Evolutionary conservation across 2,888 invertebrate species (phyloP).

Genomic region (Strigamia maritima): DNA sequence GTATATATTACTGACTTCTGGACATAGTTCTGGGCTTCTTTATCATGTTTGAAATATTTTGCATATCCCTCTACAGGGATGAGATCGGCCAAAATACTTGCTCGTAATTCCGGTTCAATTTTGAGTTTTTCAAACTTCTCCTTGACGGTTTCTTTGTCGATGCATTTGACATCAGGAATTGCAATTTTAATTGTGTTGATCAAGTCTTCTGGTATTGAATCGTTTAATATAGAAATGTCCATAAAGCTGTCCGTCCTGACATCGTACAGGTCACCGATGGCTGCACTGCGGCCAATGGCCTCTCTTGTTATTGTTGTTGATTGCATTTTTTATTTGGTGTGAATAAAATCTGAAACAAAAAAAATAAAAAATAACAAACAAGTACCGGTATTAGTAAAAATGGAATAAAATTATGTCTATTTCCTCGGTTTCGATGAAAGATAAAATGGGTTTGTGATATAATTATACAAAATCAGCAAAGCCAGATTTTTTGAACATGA

Average conservation of each 20-base stretch:
- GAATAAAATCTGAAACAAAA: too few species aligned
- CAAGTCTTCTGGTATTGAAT: neutral
- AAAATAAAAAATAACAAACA: too few species aligned
- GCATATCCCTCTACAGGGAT: neutral
- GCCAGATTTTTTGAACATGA: too few species aligned
- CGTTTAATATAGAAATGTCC: neutral
- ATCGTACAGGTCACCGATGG: neutral
- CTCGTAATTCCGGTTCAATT: neutral
- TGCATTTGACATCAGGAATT: neutral
- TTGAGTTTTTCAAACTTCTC: conserved; percentile 5
- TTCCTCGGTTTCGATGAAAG: too few species aligned
- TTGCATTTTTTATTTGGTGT: too few species aligned
- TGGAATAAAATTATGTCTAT: too few species aligned
- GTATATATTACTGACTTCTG: neutral
- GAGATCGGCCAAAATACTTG: neutral
- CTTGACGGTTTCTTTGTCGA: neutral
- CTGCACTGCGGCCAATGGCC: neutral
- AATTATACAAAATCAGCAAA: too few species aligned
- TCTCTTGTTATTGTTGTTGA: too few species aligned
- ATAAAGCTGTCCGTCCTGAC: neutral
- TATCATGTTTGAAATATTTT: neutral
- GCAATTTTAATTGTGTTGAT: neutral
- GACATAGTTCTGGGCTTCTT: neutral
- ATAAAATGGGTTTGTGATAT: too few species aligned
- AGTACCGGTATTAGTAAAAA: too few species aligned